Conservation (phyloP, 2,888 invertebrate species). For the Brenthis ino region DNA sequence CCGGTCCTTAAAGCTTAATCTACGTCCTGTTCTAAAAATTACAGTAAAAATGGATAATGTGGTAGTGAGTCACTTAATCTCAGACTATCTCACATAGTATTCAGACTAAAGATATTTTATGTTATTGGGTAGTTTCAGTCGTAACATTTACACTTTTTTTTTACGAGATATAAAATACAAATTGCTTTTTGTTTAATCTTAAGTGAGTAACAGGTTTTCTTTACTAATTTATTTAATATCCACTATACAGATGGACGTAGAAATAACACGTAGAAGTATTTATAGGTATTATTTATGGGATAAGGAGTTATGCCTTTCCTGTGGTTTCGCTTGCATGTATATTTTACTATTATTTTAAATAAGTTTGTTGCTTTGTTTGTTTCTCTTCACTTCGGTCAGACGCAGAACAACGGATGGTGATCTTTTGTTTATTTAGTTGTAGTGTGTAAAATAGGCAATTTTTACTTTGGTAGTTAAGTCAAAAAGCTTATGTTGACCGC, state of each 20-base stretch:
- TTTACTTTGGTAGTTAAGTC: too few species aligned
- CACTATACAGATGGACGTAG: conserved; percentile 1
- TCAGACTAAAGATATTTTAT: conserved; percentile 1
- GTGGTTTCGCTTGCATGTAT: neutral
- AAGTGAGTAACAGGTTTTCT: conserved; percentile 11
- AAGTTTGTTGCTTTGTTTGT: neutral
- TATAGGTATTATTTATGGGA: conserved; percentile 9
- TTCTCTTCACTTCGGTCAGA: neutral
- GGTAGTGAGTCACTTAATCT: too few species aligned
- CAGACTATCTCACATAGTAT: neutral
- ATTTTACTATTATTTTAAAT: neutral
- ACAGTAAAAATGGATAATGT: too few species aligned
- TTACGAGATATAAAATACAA: conserved; percentile 17
- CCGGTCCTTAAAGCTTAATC: too few species aligned
- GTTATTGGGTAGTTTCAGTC: conserved; percentile 8
- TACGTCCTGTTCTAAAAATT: too few species aligned
- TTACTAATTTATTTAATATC: conserved; percentile 11
- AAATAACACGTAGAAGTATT: conserved; percentile 8
- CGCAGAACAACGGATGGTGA: neutral
- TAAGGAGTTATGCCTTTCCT: neutral
- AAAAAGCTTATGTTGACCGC: too few species aligned
- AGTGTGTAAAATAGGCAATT: too few species aligned
- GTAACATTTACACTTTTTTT: conserved; percentile 16
- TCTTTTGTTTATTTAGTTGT: too few species aligned
- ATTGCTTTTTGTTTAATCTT: conserved; percentile 18